Evolutionary conservation across 2,113 vertebrate genomes (phyloP).

Genomic region (Chloropsis hardwickii): DNA sequence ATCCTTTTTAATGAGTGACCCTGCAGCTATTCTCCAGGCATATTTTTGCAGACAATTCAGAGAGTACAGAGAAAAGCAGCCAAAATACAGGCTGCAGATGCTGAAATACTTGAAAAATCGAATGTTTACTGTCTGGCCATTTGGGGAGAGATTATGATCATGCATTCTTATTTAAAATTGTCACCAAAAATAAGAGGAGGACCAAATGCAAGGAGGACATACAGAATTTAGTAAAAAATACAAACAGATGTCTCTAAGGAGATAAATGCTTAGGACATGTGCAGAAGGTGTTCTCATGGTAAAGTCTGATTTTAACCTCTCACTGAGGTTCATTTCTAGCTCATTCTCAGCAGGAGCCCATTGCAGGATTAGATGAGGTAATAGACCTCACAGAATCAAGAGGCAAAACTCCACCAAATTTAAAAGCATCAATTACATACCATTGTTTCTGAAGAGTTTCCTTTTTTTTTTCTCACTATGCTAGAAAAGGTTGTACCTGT

Average conservation of each 20-base stretch:
- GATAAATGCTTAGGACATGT: background rate
- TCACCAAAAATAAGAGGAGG: background rate
- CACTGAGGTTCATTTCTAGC: background rate
- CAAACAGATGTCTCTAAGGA: background rate
- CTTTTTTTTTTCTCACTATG: background rate
- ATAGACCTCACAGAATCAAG: background rate
- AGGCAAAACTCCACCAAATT: background rate
- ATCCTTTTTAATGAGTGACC: background rate
- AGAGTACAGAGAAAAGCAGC: background rate
- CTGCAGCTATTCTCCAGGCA: background rate
- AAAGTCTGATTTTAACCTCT: background rate
- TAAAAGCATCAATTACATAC: background rate
- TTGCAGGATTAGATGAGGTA: background rate
- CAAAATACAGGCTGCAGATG: background rate
- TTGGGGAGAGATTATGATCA: background rate
- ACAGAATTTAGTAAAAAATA: background rate
- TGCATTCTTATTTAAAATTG: background rate
- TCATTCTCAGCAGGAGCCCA: background rate
- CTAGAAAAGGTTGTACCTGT: background rate
- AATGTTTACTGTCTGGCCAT: background rate
- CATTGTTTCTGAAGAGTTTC: background rate
- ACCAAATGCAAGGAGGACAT: background rate
- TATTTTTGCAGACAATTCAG: background rate
- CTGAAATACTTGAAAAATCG: background rate
- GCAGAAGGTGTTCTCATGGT: background rate